Conservation (phyloP, 2,113 vertebrate species). For the Gila orcuttii region DNA sequence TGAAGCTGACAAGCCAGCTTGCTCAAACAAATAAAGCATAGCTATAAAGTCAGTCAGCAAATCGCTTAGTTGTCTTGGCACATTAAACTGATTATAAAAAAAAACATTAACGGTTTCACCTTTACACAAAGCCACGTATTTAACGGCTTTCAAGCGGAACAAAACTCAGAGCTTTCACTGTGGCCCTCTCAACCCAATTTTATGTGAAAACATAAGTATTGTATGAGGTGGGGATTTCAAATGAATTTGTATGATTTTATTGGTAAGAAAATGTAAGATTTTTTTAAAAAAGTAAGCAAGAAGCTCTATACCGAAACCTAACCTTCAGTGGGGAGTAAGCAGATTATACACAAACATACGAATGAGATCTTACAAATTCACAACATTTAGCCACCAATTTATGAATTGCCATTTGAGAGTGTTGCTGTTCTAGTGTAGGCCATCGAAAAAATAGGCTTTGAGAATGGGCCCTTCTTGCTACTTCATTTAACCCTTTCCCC, state of each 20-base stretch:
- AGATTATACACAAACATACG: no score
- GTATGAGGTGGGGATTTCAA: not conserved
- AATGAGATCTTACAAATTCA: no score
- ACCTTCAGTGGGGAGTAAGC: not conserved
- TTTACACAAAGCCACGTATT: not conserved
- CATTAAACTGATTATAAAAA: no score
- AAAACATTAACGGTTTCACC: not conserved
- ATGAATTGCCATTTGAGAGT: not conserved
- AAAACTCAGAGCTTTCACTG: not conserved
- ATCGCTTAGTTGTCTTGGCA: no score
- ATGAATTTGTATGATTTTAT: not conserved
- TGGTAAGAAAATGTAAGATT: not conserved
- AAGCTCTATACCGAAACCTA: not conserved
- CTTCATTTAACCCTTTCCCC: not conserved
- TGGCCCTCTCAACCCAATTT: not conserved
- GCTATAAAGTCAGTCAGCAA: no score
- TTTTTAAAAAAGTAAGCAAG: not conserved
- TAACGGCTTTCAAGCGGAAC: not conserved
- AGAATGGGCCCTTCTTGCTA: not conserved
- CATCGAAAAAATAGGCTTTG: not conserved
- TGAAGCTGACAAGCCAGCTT: not conserved
- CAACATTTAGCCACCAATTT: no score
- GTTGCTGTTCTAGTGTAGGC: not conserved
- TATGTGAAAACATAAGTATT: not conserved
- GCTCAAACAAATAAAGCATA: no score